Evolutionary conservation across 92 coral and sea anemone genomes (phyloP).

Genomic region (Parazoanthus darwini): DNA sequence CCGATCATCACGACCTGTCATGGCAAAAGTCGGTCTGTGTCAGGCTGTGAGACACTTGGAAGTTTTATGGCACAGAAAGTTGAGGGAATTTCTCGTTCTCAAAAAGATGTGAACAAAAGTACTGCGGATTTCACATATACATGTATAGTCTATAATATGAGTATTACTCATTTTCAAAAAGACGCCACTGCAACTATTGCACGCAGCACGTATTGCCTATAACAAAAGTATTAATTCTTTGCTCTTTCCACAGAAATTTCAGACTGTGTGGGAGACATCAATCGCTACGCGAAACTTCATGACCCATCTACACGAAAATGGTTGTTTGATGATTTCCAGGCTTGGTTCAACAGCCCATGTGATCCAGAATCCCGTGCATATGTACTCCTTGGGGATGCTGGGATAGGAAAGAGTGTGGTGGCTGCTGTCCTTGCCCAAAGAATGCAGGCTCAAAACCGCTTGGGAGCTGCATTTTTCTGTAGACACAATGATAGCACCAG

Average conservation of each 20-base stretch:
- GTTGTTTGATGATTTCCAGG: slow-evolving; percentile 45
- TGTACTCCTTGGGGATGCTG: slow-evolving; percentile 44
- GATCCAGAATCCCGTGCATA: slow-evolving; percentile 55
- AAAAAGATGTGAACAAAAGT: too few species aligned
- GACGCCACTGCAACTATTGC: too few species aligned
- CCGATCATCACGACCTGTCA: too few species aligned
- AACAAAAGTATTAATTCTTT: too few species aligned
- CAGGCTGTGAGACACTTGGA: too few species aligned
- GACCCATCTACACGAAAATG: slow-evolving; percentile 55
- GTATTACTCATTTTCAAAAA: too few species aligned
- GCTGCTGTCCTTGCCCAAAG: slow-evolving; percentile 58
- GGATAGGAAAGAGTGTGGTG: slow-evolving; percentile 40
- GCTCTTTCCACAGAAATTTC: background rate
- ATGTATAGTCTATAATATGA: too few species aligned
- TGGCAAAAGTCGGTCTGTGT: too few species aligned
- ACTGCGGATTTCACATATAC: too few species aligned
- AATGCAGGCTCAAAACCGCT: background rate
- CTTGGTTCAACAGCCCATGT: slow-evolving; percentile 44
- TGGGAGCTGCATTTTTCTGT: slow-evolving; percentile 62
- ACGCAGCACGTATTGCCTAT: too few species aligned
- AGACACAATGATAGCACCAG: slow-evolving; percentile 54
- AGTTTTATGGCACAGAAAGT: too few species aligned
- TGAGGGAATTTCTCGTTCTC: too few species aligned
- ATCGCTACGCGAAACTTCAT: background rate
- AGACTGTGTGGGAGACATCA: slow-evolving; percentile 44